A percentile compares a stretch with the other conserved stretches of the same genome.
These are phyloP conservation scores for Rallus crepitans DNA, from an alignment of 2,797 vertebrate genomes.

Conservation along the genomic window DNA sequence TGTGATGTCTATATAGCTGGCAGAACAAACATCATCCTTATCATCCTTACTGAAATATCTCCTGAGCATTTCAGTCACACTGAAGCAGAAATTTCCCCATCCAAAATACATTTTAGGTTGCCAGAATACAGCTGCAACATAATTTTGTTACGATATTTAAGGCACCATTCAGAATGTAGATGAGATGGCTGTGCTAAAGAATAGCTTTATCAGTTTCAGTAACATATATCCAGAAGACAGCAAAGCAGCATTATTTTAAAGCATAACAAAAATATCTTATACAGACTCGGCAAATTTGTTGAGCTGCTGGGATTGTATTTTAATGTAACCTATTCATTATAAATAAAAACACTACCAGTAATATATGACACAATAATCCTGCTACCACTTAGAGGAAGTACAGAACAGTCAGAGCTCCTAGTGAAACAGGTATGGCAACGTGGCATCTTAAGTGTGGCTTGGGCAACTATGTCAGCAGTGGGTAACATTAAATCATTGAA, in stretches of 20 bases:
- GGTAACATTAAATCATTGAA: background rate
- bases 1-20: background rate
- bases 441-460: background rate
- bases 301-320: constrained; percentile 1
- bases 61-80: background rate
- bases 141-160: constrained; percentile 11
- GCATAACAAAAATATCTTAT: background rate
- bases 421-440: background rate
- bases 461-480: background rate
- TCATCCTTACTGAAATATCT: background rate
- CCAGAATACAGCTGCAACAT: constrained; percentile 22
- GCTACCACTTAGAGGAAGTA: background rate
- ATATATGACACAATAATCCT: background rate
- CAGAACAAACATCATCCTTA: background rate
- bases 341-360: background rate
- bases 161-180: constrained; percentile 2
- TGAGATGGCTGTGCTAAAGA: constrained; percentile 13
- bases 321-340: background rate
- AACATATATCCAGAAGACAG: constrained; percentile 30
- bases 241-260: constrained; percentile 8
- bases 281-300: background rate
- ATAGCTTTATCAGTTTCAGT: background rate
- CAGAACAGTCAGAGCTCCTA: background rate
- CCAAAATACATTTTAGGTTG: constrained; percentile 13
- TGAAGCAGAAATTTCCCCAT: background rate